Conservation (phyloP, 2,113 vertebrate genomes). For the Triplophysa siluroides region DNA sequence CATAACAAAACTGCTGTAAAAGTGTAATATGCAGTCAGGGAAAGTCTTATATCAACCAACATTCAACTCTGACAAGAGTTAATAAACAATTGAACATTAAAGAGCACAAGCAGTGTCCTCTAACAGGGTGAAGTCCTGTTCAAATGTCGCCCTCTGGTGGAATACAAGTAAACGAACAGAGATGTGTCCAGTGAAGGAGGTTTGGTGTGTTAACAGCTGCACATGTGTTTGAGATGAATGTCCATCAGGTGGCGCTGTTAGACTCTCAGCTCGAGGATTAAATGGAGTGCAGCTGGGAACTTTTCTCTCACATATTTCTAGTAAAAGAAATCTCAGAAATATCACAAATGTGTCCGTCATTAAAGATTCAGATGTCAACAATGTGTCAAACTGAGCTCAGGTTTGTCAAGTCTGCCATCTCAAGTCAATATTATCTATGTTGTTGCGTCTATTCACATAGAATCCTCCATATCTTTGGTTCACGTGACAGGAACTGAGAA, state of each 20-base stretch:
- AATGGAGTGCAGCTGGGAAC: no score
- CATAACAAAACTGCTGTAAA: slow-evolving; percentile 21
- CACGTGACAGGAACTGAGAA: background rate
- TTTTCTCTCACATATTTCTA: no score
- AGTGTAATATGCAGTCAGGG: background rate
- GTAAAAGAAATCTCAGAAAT: no score
- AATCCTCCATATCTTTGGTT: background rate
- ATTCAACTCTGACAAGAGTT: background rate
- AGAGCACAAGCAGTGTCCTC: slow-evolving; percentile 17
- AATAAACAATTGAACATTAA: slow-evolving; percentile 25
- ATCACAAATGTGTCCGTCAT: no score
- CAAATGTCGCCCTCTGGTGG: slow-evolving; percentile 16
- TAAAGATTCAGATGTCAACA: no score
- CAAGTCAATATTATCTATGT: no score
- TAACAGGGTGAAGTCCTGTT: background rate
- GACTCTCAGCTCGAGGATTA: no score
- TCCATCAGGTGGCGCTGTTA: slow-evolving; percentile 57
- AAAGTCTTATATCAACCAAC: background rate
- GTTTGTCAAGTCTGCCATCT: slow-evolving; percentile 72
- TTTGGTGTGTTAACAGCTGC: background rate
- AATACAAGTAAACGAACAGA: background rate
- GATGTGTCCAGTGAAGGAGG: background rate
- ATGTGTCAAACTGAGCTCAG: no score
- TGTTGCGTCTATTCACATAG: no score
- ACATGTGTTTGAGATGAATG: background rate